Conservation (phyloP, 2,888 invertebrate genomes). For the Aphidius colemani region DNA sequence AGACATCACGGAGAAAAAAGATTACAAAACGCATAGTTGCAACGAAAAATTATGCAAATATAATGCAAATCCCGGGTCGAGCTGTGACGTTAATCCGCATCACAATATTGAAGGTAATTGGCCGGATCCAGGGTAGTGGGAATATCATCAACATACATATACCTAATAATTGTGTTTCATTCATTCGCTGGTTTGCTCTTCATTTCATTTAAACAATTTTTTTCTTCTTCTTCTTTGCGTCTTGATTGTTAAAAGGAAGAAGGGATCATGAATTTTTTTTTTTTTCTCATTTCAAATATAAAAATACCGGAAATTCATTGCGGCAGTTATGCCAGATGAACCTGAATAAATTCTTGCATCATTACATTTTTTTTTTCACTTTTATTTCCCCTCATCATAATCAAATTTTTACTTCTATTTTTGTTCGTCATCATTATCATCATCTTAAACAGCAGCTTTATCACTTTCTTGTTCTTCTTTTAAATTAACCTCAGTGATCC, state of each 20-base stretch:
- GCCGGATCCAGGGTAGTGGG: slow-evolving; percentile 38
- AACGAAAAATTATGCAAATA: slow-evolving; percentile 58
- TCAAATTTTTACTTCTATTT: no score
- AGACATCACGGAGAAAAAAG: slow-evolving; percentile 30
- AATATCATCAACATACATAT: background rate
- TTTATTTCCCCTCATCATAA: no score
- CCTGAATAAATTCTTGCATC: slow-evolving; percentile 5
- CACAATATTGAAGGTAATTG: slow-evolving; percentile 60
- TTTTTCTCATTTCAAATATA: slow-evolving; percentile 1
- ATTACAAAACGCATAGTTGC: slow-evolving; percentile 40
- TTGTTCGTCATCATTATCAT: no score
- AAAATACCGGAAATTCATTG: slow-evolving; percentile 22
- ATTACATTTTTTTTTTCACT: background rate
- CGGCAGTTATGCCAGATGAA: slow-evolving; percentile 11
- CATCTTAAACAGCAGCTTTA: no score
- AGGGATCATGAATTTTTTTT: slow-evolving; percentile 7
- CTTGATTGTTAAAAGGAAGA: background rate
- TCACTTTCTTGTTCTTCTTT: background rate
- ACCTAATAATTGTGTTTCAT: slow-evolving; percentile 30
- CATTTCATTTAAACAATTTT: slow-evolving; percentile 14
- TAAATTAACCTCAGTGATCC: no score
- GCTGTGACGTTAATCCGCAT: slow-evolving; percentile 56
- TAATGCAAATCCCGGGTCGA: slow-evolving; percentile 54
- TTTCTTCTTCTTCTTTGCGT: slow-evolving; percentile 7
- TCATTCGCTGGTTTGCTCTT: slow-evolving; percentile 28